Conservation (phyloP, 1,140 invertebrate genomes). For the Oedothorax gibbosus region DNA sequence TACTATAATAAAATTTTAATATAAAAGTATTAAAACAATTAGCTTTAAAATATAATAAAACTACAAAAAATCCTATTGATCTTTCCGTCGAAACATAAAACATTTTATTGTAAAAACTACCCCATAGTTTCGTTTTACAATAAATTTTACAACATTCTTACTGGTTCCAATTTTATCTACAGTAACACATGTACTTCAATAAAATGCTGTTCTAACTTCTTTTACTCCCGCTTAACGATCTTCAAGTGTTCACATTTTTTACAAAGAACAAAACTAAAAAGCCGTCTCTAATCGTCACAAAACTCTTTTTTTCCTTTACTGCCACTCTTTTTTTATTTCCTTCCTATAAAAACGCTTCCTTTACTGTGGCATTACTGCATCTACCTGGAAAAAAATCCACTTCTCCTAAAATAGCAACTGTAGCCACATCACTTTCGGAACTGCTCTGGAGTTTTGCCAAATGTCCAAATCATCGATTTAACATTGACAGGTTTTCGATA, state of each 20-base stretch:
- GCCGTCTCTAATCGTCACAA: constrained; percentile 5
- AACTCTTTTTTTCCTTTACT: not conserved
- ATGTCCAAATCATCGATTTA: constrained; percentile 37
- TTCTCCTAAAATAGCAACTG: constrained; percentile 23
- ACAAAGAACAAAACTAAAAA: constrained; percentile 16
- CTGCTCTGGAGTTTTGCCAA: constrained; percentile 25
- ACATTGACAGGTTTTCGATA: constrained; percentile 54
- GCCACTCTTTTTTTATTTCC: not conserved
- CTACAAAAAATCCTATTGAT: too few species aligned
- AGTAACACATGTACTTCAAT: too few species aligned
- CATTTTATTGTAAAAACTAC: too few species aligned
- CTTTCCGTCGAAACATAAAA: too few species aligned
- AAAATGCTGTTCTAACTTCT: too few species aligned
- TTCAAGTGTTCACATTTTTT: constrained; percentile 24
- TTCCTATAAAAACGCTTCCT: constrained; percentile 1
- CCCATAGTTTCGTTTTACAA: too few species aligned
- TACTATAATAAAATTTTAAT: too few species aligned
- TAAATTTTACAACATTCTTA: too few species aligned
- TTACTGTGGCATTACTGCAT: not conserved
- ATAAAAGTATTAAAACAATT: too few species aligned
- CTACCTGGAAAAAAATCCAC: constrained; percentile 26
- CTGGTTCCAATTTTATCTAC: too few species aligned
- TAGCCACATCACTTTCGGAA: not conserved
- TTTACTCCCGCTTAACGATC: constrained; percentile 10
- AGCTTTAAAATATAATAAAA: too few species aligned